These are phyloP conservation scores for Onychomys torridus DNA, from an alignment of 2,797 vertebrate genomes.

Conservation along the genomic window DNA sequence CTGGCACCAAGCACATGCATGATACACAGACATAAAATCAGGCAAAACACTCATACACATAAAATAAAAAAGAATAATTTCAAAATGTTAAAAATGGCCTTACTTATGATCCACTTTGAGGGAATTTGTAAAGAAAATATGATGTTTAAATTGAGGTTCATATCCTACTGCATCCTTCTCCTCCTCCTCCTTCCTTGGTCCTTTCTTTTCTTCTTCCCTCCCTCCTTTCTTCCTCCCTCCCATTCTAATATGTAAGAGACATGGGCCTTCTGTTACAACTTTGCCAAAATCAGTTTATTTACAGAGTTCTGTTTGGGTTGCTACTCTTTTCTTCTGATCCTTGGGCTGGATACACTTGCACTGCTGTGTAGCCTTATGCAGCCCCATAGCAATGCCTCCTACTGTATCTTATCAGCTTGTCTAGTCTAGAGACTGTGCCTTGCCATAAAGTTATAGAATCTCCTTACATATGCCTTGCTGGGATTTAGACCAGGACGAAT, in stretches of 20 bases:
- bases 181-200: background rate
- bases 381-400: background rate
- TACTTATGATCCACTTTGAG: background rate
- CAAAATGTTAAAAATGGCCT: background rate
- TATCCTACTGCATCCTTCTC: background rate
- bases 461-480: background rate
- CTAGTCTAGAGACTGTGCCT: background rate
- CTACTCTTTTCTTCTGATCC: background rate
- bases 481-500: constrained; percentile 20
- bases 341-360: no score
- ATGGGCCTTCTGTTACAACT: background rate
- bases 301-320: background rate
- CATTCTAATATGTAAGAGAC: background rate
- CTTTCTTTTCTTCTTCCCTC: background rate
- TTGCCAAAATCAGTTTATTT: background rate
- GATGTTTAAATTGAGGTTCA: background rate
- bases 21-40: background rate
- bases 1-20: no score
- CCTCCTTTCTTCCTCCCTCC: background rate
- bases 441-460: background rate
- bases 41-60: background rate
- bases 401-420: background rate
- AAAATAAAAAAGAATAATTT: background rate
- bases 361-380: rapidly evolving
- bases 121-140: background rate